These are phyloP conservation scores for Lates calcarifer DNA, from an alignment of 2,113 vertebrate genomes.

Conservation along the genomic window DNA sequence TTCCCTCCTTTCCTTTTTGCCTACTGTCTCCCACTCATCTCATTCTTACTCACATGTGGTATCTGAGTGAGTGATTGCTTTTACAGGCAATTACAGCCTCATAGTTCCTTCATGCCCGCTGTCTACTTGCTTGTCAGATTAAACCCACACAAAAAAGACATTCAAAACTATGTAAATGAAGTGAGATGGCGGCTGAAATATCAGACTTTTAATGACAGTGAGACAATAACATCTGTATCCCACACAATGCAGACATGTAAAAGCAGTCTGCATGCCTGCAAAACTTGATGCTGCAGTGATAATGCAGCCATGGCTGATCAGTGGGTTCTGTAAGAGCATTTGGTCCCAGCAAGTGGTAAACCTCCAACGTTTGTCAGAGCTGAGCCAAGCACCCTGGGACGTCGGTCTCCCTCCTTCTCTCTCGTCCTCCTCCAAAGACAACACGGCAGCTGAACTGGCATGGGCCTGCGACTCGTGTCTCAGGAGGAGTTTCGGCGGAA, in stretches of 20 bases:
- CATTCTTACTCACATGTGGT: conserved; percentile 1
- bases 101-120: neutral
- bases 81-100: conserved; percentile 31
- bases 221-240: neutral
- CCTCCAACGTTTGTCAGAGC: conserved; percentile 38
- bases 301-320: conserved; percentile 23
- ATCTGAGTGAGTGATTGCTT: conserved; percentile 33
- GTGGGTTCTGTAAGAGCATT: conserved; percentile 11
- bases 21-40: conserved; percentile 30
- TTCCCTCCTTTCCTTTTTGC: too few species aligned
- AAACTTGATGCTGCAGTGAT: neutral
- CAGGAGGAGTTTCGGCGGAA: conserved; percentile 49
- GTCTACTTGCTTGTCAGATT: conserved; percentile 19
- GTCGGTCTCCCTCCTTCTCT: conserved; percentile 29
- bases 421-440: conserved; percentile 65
- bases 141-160: conserved; percentile 7
- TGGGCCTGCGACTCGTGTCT: conserved; percentile 48
- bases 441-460: conserved; percentile 56
- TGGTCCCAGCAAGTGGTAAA: conserved; percentile 63
- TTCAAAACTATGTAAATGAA: conserved; percentile 23
- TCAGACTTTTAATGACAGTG: conserved; percentile 16
- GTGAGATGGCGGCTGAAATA: conserved; percentile 1
- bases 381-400: conserved; percentile 42
- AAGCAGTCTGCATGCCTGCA: neutral
- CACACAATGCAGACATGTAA: neutral